Conservation (phyloP, 2,888 invertebrate genomes). For the Melinaea menophilus region DNA sequence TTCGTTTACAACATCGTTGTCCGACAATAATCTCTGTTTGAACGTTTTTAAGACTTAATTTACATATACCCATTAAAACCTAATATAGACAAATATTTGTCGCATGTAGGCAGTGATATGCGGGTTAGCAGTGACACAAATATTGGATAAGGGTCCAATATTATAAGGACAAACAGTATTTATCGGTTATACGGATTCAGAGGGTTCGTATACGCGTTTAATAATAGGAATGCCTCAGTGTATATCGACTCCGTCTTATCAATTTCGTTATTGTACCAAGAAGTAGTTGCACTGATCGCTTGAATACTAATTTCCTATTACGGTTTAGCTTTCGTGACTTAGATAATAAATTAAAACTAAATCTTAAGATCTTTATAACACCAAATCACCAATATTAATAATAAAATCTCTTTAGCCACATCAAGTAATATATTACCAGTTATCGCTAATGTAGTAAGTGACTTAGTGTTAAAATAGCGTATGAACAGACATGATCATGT, state of each 20-base stretch:
- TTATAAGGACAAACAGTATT: background rate
- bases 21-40: conserved; percentile 10
- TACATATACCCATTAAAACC: conserved; percentile 6
- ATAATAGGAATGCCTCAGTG: background rate
- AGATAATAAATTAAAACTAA: no score
- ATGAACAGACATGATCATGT: conserved; percentile 48
- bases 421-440: conserved; percentile 4
- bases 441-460: conserved; percentile 39
- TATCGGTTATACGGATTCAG: background rate
- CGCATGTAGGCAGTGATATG: background rate
- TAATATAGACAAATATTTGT: conserved; percentile 2
- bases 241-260: no score
- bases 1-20: conserved; percentile 33
- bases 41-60: conserved; percentile 8
- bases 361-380: no score
- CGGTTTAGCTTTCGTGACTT: no score
- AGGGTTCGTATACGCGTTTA: background rate
- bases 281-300: no score
- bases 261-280: no score
- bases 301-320: no score
- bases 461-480: conserved; percentile 36
- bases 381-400: background rate
- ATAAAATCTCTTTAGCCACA: conserved; percentile 21
- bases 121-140: conserved; percentile 5
- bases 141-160: background rate